A percentile compares a stretch with the other conserved stretches of the same genome.
These are phyloP conservation scores for Syngnathus scovelli DNA, from an alignment of 2,113 vertebrate species.

Conservation along the genomic window DNA sequence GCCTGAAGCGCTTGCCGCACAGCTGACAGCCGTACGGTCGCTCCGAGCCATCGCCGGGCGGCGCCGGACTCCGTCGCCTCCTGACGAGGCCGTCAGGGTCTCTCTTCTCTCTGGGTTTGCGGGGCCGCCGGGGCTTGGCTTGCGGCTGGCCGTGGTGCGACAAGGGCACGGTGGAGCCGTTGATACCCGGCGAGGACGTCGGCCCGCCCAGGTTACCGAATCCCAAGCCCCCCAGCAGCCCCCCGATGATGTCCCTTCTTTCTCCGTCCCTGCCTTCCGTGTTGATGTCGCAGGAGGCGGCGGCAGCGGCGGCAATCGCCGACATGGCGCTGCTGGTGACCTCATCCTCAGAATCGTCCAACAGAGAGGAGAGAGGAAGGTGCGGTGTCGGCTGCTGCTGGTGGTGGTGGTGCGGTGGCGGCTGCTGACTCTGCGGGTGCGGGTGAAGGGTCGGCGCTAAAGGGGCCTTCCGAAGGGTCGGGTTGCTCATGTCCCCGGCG, in stretches of 20 bases:
- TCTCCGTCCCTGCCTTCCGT: slow-evolving; percentile 66
- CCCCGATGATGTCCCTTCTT: slow-evolving; percentile 72
- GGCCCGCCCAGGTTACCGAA: slow-evolving; percentile 65
- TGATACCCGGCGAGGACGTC: slow-evolving; percentile 62
- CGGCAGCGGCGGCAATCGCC: slow-evolving; percentile 73
- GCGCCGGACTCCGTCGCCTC: slow-evolving; percentile 54
- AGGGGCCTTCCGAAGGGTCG: slow-evolving; percentile 73
- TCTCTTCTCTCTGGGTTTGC: slow-evolving; percentile 70
- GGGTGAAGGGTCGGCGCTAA: slow-evolving; percentile 75
- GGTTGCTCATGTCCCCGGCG: slow-evolving; percentile 54
- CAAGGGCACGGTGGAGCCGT: slow-evolving; percentile 69
- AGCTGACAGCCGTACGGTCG: slow-evolving; percentile 82
- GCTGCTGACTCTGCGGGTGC: slow-evolving; percentile 71
- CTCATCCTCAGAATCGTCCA: slow-evolving; percentile 77
- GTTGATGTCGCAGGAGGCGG: slow-evolving; percentile 69
- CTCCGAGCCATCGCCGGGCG: slow-evolving; percentile 67
- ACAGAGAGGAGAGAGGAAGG: slow-evolving; percentile 72
- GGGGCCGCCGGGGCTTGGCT: slow-evolving; percentile 59
- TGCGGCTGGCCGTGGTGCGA: slow-evolving; percentile 67
- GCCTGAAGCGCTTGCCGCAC: slow-evolving; percentile 74
- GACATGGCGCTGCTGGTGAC: slow-evolving; percentile 78
- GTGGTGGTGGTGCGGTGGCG: slow-evolving; percentile 47
- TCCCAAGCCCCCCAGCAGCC: slow-evolving; percentile 71
- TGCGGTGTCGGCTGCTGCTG: slow-evolving; percentile 58
- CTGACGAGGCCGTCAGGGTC: slow-evolving; percentile 57